Evolutionary conservation across 2,888 invertebrate genomes (phyloP).

Genomic region (Drosophila multiciliata): DNA sequence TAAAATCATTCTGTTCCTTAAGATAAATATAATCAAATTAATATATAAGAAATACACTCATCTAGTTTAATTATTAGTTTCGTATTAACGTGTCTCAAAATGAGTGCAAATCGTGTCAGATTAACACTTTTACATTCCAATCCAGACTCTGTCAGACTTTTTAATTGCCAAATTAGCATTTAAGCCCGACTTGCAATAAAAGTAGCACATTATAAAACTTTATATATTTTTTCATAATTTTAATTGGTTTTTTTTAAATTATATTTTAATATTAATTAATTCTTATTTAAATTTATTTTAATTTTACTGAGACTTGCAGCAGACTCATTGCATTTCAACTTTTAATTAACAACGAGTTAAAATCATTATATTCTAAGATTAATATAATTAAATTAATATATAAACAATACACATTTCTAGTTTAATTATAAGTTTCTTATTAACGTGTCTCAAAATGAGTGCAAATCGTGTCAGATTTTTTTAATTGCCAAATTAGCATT

Average conservation of each 20-base stretch:
- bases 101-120: neutral
- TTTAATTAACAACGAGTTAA: neutral
- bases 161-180: neutral
- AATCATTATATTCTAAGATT: too few species aligned
- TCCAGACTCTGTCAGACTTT: too few species aligned
- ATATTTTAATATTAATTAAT: neutral
- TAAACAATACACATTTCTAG: neutral
- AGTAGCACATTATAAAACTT: neutral
- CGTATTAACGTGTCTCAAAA: neutral
- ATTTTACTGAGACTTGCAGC: neutral
- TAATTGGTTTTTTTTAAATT: neutral
- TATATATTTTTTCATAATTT: neutral
- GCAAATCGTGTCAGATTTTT: neutral
- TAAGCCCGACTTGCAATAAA: neutral
- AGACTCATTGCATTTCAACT: neutral
- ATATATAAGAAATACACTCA: neutral
- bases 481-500: neutral
- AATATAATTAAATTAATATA: neutral
- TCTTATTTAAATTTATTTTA: neutral
- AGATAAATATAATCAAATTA: too few species aligned
- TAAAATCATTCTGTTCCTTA: neutral
- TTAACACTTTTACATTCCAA: slow-evolving; percentile 17
- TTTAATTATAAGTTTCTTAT: too few species aligned
- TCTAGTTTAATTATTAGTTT: too few species aligned
- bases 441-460: neutral